Conservation (phyloP, 2,888 invertebrate genomes). For the Polyommatus iphigenia region DNA sequence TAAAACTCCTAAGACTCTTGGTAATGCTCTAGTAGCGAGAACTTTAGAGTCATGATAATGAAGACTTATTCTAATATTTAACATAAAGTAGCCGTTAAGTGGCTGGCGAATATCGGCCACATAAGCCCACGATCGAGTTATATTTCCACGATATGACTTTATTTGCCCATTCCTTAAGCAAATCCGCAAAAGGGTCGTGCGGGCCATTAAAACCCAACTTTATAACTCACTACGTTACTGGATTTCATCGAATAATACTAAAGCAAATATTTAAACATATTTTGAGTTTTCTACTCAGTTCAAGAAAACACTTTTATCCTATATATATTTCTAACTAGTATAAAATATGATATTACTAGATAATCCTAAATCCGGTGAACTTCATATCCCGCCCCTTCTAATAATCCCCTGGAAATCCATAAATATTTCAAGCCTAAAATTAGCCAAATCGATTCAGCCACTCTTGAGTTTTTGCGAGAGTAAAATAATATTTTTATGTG, state of each 20-base stretch:
- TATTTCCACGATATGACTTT: conserved; percentile 32
- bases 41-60: background rate
- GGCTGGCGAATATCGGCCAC: conserved; percentile 8
- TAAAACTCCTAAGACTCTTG: background rate
- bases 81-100: background rate
- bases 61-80: conserved; percentile 1
- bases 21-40: background rate
- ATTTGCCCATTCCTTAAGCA: conserved; percentile 34
- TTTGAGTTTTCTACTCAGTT: background rate
- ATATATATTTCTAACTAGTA: too few relatives aligned
- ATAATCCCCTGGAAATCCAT: too few relatives aligned
- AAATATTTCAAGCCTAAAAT: too few relatives aligned
- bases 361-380: too few relatives aligned
- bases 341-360: too few relatives aligned
- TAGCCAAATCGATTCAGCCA: too few relatives aligned
- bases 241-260: background rate
- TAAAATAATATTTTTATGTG: too few relatives aligned
- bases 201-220: conserved; percentile 25
- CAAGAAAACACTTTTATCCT: background rate
- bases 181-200: conserved; percentile 31
- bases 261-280: conserved; percentile 3
- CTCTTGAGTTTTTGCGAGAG: too few relatives aligned
- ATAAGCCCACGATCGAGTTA: conserved; percentile 20
- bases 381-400: too few relatives aligned
- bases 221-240: conserved; percentile 21